Evolutionary conservation across 2,797 vertebrate species (phyloP).

Genomic region (Peromyscus melanophrys): DNA sequence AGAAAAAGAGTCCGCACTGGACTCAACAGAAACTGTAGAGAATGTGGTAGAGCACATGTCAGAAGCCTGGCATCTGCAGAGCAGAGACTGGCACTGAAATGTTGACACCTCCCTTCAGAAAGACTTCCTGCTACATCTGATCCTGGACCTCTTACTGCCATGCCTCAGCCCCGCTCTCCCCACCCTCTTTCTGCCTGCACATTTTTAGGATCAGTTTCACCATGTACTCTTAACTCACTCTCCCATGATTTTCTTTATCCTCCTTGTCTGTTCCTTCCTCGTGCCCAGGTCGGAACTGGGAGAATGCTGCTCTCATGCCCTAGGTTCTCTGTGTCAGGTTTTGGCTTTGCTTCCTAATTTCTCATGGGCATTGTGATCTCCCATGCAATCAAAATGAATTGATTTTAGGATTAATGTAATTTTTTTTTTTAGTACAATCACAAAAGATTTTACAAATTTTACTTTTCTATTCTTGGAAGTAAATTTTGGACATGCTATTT

Average conservation of each 20-base stretch:
- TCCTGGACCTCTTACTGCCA: background rate
- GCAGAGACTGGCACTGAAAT: background rate
- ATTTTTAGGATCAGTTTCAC: slow-evolving; percentile 9
- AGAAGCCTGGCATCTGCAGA: background rate
- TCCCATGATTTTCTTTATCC: background rate
- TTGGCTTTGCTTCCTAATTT: slow-evolving; percentile 51
- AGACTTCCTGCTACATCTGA: background rate
- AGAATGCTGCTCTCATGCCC: background rate
- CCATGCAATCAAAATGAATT: slow-evolving; percentile 6
- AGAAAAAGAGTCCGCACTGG: background rate
- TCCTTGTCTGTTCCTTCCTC: background rate
- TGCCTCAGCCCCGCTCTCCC: background rate
- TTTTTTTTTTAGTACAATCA: background rate
- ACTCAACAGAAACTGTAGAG: background rate
- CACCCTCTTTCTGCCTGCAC: background rate
- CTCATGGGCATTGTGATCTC: background rate
- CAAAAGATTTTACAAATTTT: slow-evolving; percentile 25
- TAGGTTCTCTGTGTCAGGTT: background rate
- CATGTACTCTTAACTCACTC: background rate
- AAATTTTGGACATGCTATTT: slow-evolving; percentile 2
- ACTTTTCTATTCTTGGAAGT: slow-evolving; percentile 52
- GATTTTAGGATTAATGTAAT: background rate
- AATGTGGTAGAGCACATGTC: background rate
- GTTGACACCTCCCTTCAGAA: background rate
- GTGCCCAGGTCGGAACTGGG: background rate